These are phyloP conservation scores for Protophormia terraenovae DNA, from an alignment of 2,888 invertebrate genomes.

Conservation along the genomic window DNA sequence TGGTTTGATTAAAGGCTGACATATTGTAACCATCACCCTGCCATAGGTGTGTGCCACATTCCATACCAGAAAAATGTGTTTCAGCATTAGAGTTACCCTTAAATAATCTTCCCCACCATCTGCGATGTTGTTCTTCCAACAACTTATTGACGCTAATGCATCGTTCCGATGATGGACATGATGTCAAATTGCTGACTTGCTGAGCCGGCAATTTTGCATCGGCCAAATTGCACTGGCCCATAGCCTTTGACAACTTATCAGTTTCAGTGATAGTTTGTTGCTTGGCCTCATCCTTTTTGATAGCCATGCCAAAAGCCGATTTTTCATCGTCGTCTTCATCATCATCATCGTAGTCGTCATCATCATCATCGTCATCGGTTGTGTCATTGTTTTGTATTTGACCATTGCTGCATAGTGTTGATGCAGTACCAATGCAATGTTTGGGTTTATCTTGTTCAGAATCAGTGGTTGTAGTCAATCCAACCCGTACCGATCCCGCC, in stretches of 20 bases:
- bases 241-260: constrained; percentile 52
- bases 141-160: constrained; percentile 77
- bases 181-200: constrained; percentile 75
- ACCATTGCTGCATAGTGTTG: constrained; percentile 67
- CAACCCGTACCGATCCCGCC: constrained; percentile 79
- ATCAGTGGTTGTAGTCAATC: constrained; percentile 79
- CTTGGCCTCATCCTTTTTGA: constrained; percentile 56
- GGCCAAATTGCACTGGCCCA: constrained; percentile 48
- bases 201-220: constrained; percentile 62
- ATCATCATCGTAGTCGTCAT: constrained; percentile 66
- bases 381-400: constrained; percentile 73
- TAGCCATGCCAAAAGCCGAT: constrained; percentile 44
- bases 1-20: constrained; percentile 81
- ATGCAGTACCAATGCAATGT: constrained; percentile 70
- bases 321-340: constrained; percentile 59
- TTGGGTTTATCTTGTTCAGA: constrained; percentile 74
- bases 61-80: background rate
- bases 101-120: constrained; percentile 65
- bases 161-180: constrained; percentile 77
- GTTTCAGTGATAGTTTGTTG: constrained; percentile 58
- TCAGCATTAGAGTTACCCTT: constrained; percentile 33
- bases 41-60: constrained; percentile 72
- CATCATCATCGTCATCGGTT: constrained; percentile 73
- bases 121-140: constrained; percentile 74
- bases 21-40: constrained; percentile 80